These are phyloP conservation scores for Herpailurus yagouaroundi DNA, from an alignment of 2,113 vertebrate genomes.

Conservation along the genomic window DNA sequence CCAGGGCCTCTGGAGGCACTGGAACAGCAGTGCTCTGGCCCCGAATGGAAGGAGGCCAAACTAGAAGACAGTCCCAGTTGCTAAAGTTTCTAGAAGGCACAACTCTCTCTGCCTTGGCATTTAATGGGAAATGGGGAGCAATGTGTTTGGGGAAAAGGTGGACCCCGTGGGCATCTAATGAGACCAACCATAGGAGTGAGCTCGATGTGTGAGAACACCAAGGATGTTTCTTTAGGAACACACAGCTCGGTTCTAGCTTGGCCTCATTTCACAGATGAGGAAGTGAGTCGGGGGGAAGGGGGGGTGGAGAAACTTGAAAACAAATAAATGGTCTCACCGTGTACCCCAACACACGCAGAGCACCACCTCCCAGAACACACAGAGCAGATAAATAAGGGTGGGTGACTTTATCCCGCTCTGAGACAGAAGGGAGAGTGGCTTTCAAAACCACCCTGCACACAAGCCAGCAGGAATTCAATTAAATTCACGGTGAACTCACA, in stretches of 20 bases:
- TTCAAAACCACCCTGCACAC: not conserved
- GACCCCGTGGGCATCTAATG: not conserved
- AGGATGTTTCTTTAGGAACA: not conserved
- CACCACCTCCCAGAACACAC: not conserved
- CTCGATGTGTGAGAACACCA: fast-evolving
- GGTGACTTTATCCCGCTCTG: not conserved
- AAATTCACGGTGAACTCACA: not conserved
- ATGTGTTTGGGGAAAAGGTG: not conserved
- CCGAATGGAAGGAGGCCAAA: not conserved
- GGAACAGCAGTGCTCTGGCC: not conserved
- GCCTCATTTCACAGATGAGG: not conserved
- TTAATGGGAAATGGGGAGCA: not conserved
- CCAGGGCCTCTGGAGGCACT: not conserved
- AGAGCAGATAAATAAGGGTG: not conserved
- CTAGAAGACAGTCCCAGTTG: not conserved
- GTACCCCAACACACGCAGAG: fast-evolving
- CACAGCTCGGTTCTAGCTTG: not conserved
- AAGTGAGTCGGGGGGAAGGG: not conserved
- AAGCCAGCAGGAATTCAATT: not conserved
- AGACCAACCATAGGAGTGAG: not conserved
- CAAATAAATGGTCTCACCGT: not conserved
- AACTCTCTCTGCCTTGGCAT: not conserved
- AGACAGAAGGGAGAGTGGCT: not conserved
- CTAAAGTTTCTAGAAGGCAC: not conserved
- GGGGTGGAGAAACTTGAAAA: not conserved